Evolutionary conservation across 2,797 vertebrate species (phyloP), one percentile per base, ranked within the genome.

Genomic region (Lateolabrax maculatus): DNA sequence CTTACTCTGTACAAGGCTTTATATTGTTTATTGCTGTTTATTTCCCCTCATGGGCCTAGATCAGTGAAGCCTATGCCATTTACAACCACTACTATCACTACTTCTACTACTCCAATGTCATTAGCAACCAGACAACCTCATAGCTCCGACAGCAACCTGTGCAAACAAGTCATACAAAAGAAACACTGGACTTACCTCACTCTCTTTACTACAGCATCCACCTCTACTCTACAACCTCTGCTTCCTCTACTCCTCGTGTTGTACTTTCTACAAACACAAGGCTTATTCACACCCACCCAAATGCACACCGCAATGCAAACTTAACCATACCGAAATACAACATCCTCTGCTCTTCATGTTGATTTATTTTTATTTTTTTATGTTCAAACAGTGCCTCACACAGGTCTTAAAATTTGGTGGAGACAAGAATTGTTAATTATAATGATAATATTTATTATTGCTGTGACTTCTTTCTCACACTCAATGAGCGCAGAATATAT

Each of bases 251-350:
- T 51, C 18, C 75, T 63, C 21, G 44, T 83, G 64, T 77, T 53
- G 81, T 73, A 67, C 73, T 77, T 75, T 84, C 65, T 9, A 84
- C 84, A 86, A 65, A 85, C 81, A 78, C 75, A 37, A 23, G 65
- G 77, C 75, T 53, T 62, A 41, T 77, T 81, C 80, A 94, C 93
- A 86, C 6, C 75, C 75, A 82, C 83, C 87, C 57, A 18, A 95
- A 95, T 90, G 97, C 97, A 98, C 96, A 96, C 77, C 94, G 90
- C 97, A 98, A 97, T 98, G 97, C 97, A 98, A 97, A 90, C 84
- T 81, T 80, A 92, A 90, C 66, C 91, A 69, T 77, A 87, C 81
- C 27, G 15, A 89, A 77, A 90, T 85, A 84, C 67, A 88, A 64
- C 91, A 91, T 84, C 84, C 81, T 90, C 87, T 90, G 89, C 86